Conservation (phyloP, 2,888 invertebrate species). For the Volucella bombylans region DNA sequence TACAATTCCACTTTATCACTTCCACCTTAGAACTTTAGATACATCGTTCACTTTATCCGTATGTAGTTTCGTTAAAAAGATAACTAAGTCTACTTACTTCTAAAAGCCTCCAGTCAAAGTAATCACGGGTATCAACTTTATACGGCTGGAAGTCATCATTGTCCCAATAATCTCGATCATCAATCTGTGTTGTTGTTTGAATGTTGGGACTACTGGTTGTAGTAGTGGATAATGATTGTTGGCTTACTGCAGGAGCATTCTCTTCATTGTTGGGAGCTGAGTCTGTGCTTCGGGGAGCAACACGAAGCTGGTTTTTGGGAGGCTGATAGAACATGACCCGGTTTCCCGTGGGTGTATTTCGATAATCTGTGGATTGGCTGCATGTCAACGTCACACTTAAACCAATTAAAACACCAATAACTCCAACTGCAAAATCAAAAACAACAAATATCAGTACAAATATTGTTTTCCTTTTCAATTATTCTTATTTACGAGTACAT, state of each 20-base stretch:
- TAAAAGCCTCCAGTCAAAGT: constrained; percentile 87
- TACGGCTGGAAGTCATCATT: constrained; percentile 80
- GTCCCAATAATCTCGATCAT: constrained; percentile 78
- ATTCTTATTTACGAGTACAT: no score
- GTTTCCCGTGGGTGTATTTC: neutral
- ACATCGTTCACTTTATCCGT: neutral
- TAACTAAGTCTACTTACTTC: constrained; percentile 82
- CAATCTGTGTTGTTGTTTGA: constrained; percentile 8
- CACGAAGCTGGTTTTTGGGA: neutral
- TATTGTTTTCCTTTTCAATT: neutral
- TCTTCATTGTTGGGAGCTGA: no score
- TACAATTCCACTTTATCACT: no score
- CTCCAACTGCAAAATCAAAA: neutral
- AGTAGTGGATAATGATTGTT: neutral
- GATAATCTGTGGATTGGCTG: no score
- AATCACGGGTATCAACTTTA: constrained; percentile 83
- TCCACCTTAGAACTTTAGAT: no score
- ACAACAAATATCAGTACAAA: constrained; percentile 7
- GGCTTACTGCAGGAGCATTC: neutral
- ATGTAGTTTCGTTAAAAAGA: neutral
- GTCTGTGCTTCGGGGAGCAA: no score
- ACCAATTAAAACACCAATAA: no score
- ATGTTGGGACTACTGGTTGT: constrained; percentile 5
- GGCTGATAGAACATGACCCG: neutral
- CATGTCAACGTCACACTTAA: no score